Evolutionary conservation across 2,797 vertebrate genomes (phyloP).

Genomic region (Bucorvus abyssinicus): DNA sequence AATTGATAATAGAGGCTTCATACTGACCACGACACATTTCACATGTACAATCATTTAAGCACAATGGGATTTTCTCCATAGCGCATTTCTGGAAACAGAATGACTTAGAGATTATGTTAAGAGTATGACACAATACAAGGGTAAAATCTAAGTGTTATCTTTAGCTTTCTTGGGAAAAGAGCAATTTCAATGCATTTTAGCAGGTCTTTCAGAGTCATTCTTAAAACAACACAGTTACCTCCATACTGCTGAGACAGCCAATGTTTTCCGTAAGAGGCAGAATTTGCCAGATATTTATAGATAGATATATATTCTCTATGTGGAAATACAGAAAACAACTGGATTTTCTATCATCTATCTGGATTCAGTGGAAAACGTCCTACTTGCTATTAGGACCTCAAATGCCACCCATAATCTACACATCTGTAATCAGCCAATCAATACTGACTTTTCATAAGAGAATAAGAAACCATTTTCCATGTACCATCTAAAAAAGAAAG

Average conservation of each 20-base stretch:
- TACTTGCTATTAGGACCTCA: neutral
- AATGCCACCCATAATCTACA: neutral
- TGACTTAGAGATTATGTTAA: neutral
- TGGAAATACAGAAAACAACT: neutral
- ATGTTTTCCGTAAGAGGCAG: neutral
- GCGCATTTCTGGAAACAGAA: conserved; percentile 14
- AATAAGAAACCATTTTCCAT: neutral
- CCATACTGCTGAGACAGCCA: neutral
- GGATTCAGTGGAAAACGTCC: neutral
- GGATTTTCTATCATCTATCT: neutral
- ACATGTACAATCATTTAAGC: conserved; percentile 8
- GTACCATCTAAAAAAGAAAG: neutral
- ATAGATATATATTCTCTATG: neutral
- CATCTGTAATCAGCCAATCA: conserved; percentile 5
- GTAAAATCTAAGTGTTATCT: neutral
- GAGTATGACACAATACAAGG: neutral
- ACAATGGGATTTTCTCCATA: conserved; percentile 33
- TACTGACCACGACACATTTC: conserved; percentile 35
- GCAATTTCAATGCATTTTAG: neutral
- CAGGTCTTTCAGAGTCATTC: neutral
- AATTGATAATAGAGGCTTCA: conserved; percentile 34
- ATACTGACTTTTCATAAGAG: neutral
- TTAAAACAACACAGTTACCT: neutral
- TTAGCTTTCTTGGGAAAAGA: neutral
- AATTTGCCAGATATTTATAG: neutral